Base-by-base conservation (phyloP, 2,888 invertebrate genomes). In the Nomada fucata region DNA sequence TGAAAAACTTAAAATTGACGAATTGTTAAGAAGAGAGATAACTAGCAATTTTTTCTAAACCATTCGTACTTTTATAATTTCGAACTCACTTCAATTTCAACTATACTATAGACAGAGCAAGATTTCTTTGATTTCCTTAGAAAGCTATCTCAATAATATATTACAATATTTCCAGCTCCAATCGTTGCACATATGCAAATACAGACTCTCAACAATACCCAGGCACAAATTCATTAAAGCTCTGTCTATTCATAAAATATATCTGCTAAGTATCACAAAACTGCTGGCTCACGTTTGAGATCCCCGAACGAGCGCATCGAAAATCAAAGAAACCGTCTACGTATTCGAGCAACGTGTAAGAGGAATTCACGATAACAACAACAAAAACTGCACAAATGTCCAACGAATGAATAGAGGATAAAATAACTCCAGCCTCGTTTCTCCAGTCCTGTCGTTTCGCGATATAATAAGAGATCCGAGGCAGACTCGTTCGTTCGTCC, bases 401-500 rank as follows among this genome's bases (percentile, higher is more conserved):
- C n/a, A 50, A 50, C 55, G 47, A 29, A 23, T 63, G 63, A 67
- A 73, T 52, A n/a, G 53, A 13, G 60, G 29, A 47, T 23, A 29
- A 53, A 47, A 64, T 76, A 70, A 59, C 26, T 29, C 13, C 3
- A 23, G n/a, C 15, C 53, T 61, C 53, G 70, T 55, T 52, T 57
- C 44, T 42, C 63, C 44, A 50, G 57, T 29, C 18, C 55, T 36
- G 53, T 57, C 20, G 23, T 9, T n/a, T 3, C 13, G 26, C 20
- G 50, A 50, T 55, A 55, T 61, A 71, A 76, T 57, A 71, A 60
- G 60, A 57, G 29, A 55, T n/a, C 29, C n/a, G 55, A 36, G 57
- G n/a, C 60, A 20, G 57, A n/a, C 70, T 65, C 52, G 57, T 76
- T 70, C 59, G 59, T 70, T 76, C 60, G 47, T 42, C 13, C 44